Evolutionary conservation across 1,140 invertebrate genomes (phyloP).

Genomic region (Chymomyza costata): DNA sequence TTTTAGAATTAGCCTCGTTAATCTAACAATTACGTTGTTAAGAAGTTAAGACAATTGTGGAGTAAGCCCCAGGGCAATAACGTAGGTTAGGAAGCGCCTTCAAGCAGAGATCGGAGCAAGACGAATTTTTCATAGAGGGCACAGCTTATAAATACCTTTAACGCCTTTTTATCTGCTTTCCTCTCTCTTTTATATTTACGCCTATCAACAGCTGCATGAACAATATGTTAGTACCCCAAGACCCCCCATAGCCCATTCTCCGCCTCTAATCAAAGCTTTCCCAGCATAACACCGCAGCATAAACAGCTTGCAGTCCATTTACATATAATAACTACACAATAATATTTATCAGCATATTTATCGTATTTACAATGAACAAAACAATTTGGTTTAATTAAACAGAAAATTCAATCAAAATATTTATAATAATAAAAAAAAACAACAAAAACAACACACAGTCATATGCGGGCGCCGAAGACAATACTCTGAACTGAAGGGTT

Average conservation of each 20-base stretch:
- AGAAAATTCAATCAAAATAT: conserved; percentile 73
- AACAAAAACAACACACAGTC: conserved; percentile 15
- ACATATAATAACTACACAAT: conserved; percentile 1
- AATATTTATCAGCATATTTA: neutral
- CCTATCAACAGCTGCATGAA: too few species aligned
- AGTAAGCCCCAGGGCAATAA: too few species aligned
- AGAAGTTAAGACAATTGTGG: too few species aligned
- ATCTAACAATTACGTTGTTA: too few species aligned
- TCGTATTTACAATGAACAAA: conserved; percentile 42
- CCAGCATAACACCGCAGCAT: neutral
- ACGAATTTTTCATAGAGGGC: too few species aligned
- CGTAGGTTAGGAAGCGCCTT: too few species aligned
- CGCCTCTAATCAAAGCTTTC: neutral
- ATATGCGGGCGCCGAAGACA: conserved; percentile 62
- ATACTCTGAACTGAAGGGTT: conserved; percentile 52
- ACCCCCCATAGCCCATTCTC: neutral
- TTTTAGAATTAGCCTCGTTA: too few species aligned
- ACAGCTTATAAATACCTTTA: too few species aligned
- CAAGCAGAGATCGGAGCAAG: too few species aligned
- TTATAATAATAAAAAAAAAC: conserved; percentile 54
- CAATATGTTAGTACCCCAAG: neutral
- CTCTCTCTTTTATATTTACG: too few species aligned
- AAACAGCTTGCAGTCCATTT: conserved; percentile 5
- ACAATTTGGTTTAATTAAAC: conserved; percentile 72
- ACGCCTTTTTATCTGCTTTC: too few species aligned